Conservation (phyloP, 2,888 invertebrate genomes). For the Agrotis clavis region DNA sequence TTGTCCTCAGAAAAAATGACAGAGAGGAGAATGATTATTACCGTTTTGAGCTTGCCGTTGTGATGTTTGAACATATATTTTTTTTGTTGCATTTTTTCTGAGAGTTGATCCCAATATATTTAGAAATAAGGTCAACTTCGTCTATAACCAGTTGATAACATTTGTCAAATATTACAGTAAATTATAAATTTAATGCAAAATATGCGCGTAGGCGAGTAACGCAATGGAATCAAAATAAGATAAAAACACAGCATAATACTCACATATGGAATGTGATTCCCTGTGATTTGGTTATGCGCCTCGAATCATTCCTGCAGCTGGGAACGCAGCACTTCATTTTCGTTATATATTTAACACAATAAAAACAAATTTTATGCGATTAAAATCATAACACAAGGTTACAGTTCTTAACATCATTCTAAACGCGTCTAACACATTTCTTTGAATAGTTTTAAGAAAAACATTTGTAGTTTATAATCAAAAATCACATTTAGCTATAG, state of each 20-base stretch:
- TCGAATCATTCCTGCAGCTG: conserved; percentile 83
- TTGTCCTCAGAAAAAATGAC: no score
- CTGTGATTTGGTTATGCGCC: conserved; percentile 77
- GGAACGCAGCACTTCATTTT: conserved; percentile 84
- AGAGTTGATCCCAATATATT: background rate
- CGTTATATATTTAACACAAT: conserved; percentile 31
- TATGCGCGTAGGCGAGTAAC: conserved; percentile 16
- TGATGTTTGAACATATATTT: no score
- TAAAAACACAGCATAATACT: conserved; percentile 63
- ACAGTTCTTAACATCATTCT: conserved; percentile 22
- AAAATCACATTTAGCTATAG: background rate
- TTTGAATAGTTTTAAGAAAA: conserved; percentile 3
- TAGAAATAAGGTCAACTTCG: background rate
- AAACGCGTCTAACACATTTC: conserved; percentile 2
- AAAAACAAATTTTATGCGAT: conserved; percentile 18
- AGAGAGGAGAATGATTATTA: no score
- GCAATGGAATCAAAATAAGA: background rate
- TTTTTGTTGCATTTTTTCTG: background rate
- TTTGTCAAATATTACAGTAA: background rate
- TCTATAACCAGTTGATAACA: background rate
- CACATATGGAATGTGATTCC: conserved; percentile 86
- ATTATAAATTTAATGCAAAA: background rate
- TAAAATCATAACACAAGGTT: conserved; percentile 4
- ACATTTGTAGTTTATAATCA: conserved; percentile 1
- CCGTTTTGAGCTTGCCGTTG: no score